phyloP scores from a whole-genome alignment of 2,113 vertebrate species.

The Melanerpes formicivorus region DNA sequence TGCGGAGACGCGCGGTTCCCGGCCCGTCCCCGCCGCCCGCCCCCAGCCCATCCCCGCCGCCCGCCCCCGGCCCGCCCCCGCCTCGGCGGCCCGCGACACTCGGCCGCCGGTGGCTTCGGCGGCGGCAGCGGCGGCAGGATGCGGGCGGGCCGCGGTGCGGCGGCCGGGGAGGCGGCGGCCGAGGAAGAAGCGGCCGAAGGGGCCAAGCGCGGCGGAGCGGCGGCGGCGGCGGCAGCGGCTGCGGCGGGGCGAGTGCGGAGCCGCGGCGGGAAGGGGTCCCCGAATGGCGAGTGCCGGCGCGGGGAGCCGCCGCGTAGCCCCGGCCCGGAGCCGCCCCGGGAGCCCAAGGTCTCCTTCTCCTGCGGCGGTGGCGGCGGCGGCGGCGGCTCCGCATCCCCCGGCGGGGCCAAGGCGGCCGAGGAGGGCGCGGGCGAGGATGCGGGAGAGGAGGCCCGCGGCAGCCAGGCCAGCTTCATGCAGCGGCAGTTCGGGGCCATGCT shows the following conservation, averaged over 20 bases:
- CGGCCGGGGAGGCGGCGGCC: constrained; percentile 44
- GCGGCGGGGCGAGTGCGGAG: constrained; percentile 57
- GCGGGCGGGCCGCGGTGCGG: neutral
- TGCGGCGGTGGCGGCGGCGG: constrained; percentile 52
- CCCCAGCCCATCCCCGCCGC: constrained; percentile 25
- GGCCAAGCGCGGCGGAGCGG: constrained; percentile 63
- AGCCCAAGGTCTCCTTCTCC: constrained; percentile 85
- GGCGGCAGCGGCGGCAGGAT: no score
- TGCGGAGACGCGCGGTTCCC: constrained; percentile 36
- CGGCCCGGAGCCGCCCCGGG: constrained; percentile 73
- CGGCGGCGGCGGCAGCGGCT: constrained; percentile 68
- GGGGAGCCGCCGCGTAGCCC: constrained; percentile 69
- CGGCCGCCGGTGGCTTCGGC: neutral
- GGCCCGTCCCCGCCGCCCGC: neutral
- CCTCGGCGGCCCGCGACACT: constrained; percentile 48
- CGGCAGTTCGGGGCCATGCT: constrained; percentile 94
- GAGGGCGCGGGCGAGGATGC: constrained; percentile 73
- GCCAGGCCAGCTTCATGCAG: constrained; percentile 93
- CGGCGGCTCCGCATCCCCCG: constrained; percentile 36
- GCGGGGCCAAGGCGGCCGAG: constrained; percentile 80
- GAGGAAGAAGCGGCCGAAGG: constrained; percentile 52
- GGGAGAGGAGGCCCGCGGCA: constrained; percentile 78
- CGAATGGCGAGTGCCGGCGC: constrained; percentile 77
- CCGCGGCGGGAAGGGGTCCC: constrained; percentile 74
- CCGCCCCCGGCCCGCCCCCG: neutral